phyloP scores from a whole-genome alignment of 1,140 invertebrate species.

The Galleria mellonella region DNA sequence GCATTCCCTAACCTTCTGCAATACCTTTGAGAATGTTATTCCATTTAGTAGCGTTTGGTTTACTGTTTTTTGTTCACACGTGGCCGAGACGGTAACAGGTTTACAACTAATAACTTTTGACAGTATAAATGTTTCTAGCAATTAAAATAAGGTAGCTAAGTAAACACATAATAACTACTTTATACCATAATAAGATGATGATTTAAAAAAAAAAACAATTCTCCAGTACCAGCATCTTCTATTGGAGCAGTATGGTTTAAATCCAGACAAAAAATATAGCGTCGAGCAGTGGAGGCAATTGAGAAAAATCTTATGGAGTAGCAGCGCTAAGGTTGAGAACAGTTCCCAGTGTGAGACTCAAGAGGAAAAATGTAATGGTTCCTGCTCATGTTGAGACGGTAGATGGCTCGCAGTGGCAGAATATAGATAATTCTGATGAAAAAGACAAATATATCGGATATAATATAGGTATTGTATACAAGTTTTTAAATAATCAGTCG shows the following conservation, averaged over 20 bases:
- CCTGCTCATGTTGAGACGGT: slow-evolving; percentile 11
- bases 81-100: no score
- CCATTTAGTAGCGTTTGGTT: no score
- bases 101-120: no score
- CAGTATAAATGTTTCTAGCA: no score
- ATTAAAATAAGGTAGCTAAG: no score
- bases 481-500: no score
- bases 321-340: slow-evolving; percentile 24
- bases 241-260: slow-evolving; percentile 27
- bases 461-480: slow-evolving; percentile 1
- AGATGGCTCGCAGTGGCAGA: slow-evolving; percentile 31
- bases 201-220: no score
- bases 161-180: no score
- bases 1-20: no score
- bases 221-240: slow-evolving; percentile 26
- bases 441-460: slow-evolving; percentile 18
- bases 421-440: slow-evolving; percentile 30
- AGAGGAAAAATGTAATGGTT: neutral
- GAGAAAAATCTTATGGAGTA: slow-evolving; percentile 19
- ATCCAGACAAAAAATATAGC: slow-evolving; percentile 20
- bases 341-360: slow-evolving; percentile 22
- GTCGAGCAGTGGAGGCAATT: slow-evolving; percentile 23
- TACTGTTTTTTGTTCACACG: no score
- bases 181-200: no score
- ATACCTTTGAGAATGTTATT: no score